Base-by-base conservation (phyloP, 1,140 invertebrate genomes). In the Hylaeus volcanicus region DNA sequence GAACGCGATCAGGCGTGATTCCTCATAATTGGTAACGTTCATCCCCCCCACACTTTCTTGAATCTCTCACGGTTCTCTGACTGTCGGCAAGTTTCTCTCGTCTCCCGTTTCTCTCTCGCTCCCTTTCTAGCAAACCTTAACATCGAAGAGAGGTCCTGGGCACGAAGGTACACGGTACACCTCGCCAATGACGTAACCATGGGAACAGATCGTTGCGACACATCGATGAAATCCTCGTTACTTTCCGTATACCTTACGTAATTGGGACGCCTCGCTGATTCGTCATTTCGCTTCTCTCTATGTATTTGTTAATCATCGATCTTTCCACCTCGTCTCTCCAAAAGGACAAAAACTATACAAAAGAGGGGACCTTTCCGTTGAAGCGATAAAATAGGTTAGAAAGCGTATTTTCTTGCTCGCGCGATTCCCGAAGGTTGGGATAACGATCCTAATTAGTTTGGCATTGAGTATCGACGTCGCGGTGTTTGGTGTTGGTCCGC, bases 1-100 rank as follows among this genome's bases (percentile, higher is more conserved):
- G 85, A 86, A 90, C 82, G 84, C 89, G 86, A 90, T 88, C 88
- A 87, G 80, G 83, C 88, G 89, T 89, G 86, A 88, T 89, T 88
- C 84, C 86, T 89, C 86, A 89, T 90, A 90, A 89, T 90, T 90
- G 89, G 87, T 89, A 90, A 89, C 87, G 84, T 88, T 89, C 86
- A 79, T 85, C 81, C 63, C 58, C 37, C 70, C 84, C 82, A 83
- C 71, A 68, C 58, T 77, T 71, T 58, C 66, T 68, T 58, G 68
- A 63, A 71, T 80, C 37, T 80, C 64, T 81, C 55, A 66, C 45
- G 41, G 51, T 39, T 77, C 41, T 69, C 12, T 75, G 71, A 26
- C 45, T 64, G 5, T 58, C 11, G 26, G 45, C 39, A 11, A 43
- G 3, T 81, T 53, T 45, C 43, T 5, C 37, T 61, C 73, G 14